Conservation (phyloP, 2,888 invertebrate genomes). For the Polydesmus complanatus region DNA sequence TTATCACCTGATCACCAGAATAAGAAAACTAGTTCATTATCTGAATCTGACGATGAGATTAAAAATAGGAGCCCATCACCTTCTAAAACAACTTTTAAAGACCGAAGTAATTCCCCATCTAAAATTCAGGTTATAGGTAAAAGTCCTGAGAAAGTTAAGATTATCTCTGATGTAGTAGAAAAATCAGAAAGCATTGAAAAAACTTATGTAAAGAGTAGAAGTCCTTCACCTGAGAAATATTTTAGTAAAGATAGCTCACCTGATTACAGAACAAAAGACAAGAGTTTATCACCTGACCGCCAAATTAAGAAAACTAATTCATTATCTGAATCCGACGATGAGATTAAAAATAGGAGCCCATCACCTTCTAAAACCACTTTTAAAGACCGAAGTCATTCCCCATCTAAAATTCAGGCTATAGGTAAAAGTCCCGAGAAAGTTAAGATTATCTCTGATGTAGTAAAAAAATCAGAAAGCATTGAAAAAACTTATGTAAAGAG, state of each 20-base stretch:
- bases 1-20: background rate
- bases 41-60: background rate
- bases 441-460: background rate
- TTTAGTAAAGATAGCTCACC: background rate
- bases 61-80: background rate
- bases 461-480: background rate
- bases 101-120: background rate
- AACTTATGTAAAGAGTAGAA: background rate
- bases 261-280: background rate
- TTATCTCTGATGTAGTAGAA: background rate
- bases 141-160: background rate
- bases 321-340: too few species aligned
- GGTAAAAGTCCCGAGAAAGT: background rate
- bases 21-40: background rate
- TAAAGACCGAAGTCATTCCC: background rate
- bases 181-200: background rate
- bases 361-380: background rate
- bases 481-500: background rate
- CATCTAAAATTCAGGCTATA: background rate
- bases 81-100: background rate
- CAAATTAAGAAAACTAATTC: background rate
- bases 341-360: background rate
- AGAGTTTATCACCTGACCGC: background rate
- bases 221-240: background rate
- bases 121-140: background rate